Conservation (phyloP, 2,797 vertebrate genomes). For the Chelon labrosus region DNA sequence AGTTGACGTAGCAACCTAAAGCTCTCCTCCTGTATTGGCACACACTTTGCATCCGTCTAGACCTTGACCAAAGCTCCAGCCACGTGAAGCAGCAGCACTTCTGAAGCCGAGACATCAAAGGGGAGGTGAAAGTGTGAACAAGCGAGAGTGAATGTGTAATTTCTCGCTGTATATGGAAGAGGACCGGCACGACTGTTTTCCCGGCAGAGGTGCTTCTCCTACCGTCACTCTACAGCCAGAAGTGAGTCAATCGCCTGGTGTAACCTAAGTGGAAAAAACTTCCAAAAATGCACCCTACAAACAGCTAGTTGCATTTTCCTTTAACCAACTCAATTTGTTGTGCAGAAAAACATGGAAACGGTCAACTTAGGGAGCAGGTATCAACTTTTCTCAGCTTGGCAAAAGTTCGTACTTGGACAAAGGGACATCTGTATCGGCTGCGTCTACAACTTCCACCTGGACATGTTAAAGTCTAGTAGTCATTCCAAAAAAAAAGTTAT, state of each 20-base stretch:
- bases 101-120: conserved; percentile 1
- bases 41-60: conserved; percentile 1
- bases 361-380: conserved; percentile 12
- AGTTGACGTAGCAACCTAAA: neutral
- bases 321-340: conserved; percentile 26
- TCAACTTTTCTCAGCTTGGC: conserved; percentile 1
- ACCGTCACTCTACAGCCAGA: conserved; percentile 40
- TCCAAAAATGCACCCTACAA: conserved; percentile 4
- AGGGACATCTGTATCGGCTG: neutral
- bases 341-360: conserved; percentile 24
- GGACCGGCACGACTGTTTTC: conserved; percentile 46
- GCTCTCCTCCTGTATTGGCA: neutral
- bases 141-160: conserved; percentile 1
- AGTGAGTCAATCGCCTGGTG: conserved; percentile 22
- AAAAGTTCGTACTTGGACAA: conserved; percentile 11
- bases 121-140: neutral
- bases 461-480: neutral
- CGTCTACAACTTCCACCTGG: neutral
- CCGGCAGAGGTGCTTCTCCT: conserved; percentile 38
- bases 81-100: conserved; percentile 18
- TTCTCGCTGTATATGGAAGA: conserved; percentile 7
- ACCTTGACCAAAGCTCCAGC: conserved; percentile 22
- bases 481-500: conserved; percentile 10
- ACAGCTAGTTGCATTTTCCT: conserved; percentile 15
- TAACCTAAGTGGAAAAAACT: conserved; percentile 19